Evolutionary conservation across 2,113 vertebrate species (phyloP).

Genomic region (Orthonyx spaldingii): DNA sequence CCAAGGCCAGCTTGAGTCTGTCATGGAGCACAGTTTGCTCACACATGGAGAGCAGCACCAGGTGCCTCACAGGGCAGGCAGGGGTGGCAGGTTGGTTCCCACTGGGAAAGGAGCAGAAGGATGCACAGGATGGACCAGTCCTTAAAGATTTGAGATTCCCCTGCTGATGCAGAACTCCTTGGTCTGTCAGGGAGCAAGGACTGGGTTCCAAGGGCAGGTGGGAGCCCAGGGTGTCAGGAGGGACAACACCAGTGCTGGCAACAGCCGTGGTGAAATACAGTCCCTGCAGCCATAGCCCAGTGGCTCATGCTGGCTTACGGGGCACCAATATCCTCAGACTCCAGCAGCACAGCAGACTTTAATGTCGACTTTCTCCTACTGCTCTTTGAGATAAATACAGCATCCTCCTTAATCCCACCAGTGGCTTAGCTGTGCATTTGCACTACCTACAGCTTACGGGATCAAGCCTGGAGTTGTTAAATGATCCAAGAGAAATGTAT

Average conservation of each 20-base stretch:
- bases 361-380: not conserved
- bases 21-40: not conserved
- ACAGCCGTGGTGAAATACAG: accelerated
- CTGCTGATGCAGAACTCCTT: not conserved
- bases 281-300: not conserved
- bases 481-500: not conserved
- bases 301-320: accelerated
- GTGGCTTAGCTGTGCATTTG: not conserved
- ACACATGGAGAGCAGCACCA: not conserved
- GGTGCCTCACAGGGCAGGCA: accelerated
- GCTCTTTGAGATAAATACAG: conserved; percentile 18
- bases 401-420: not conserved
- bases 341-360: not conserved
- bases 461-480: conserved; percentile 31
- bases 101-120: not conserved
- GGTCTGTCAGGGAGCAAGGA: not conserved
- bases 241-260: accelerated
- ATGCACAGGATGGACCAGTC: not conserved
- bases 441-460: not conserved
- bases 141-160: not conserved
- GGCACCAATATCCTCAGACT: not conserved
- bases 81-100: accelerated
- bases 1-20: accelerated
- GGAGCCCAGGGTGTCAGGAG: not conserved
- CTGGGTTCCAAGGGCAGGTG: not conserved